phyloP scores from a whole-genome alignment of 2,888 invertebrate genomes.

The Lepetodrilus schrolli region DNA sequence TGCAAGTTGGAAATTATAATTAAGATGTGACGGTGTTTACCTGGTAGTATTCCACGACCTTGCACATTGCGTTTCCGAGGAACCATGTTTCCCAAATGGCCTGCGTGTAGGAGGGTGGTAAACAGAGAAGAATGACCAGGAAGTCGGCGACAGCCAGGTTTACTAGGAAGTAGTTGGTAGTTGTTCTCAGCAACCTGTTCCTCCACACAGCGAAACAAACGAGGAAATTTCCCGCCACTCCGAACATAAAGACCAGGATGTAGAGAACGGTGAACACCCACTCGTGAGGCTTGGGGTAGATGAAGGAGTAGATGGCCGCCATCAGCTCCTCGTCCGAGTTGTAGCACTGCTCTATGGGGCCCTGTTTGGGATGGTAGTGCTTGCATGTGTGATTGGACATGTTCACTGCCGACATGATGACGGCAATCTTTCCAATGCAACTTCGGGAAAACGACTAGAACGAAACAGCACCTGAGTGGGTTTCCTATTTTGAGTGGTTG shows the following conservation, averaged over 20 bases:
- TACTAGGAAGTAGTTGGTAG: constrained; percentile 94
- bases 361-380: background rate
- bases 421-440: too few species aligned
- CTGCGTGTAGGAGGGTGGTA: constrained; percentile 92
- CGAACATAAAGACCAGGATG: constrained; percentile 85
- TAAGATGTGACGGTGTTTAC: too few species aligned
- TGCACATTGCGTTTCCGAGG: constrained; percentile 86
- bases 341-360: constrained; percentile 39
- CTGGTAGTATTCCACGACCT: constrained; percentile 91
- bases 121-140: constrained; percentile 89
- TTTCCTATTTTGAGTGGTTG: too few species aligned
- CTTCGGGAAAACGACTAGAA: too few species aligned
- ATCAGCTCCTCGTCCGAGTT: constrained; percentile 41
- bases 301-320: constrained; percentile 54
- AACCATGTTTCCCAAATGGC: constrained; percentile 96
- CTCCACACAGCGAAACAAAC: constrained; percentile 92
- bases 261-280: constrained; percentile 88
- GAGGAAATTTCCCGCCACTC: constrained; percentile 89
- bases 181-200: constrained; percentile 91
- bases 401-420: background rate
- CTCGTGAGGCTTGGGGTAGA: constrained; percentile 78
- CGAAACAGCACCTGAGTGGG: too few species aligned
- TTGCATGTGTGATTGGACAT: background rate
- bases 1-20: too few species aligned
- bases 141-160: constrained; percentile 91